These are phyloP conservation scores for Tragelaphus buxtoni DNA, from an alignment of 2,113 vertebrate species.

Conservation along the genomic window DNA sequence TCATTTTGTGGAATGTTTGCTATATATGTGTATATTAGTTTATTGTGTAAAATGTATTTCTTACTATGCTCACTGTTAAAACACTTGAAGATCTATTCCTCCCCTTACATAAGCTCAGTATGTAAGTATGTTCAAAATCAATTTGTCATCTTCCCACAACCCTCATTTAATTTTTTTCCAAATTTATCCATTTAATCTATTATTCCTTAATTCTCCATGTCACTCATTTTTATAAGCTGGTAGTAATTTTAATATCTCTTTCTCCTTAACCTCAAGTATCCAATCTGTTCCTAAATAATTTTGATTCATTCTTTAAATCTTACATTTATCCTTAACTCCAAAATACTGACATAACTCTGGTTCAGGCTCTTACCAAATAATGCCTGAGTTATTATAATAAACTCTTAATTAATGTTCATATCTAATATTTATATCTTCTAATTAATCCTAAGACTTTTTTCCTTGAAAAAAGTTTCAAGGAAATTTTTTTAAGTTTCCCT, in stretches of 20 bases:
- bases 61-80: neutral
- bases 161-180: neutral
- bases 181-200: neutral
- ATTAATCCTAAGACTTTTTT: constrained; percentile 9
- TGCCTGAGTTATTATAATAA: neutral
- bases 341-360: neutral
- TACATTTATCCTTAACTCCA: neutral
- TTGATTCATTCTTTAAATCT: neutral
- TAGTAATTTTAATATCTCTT: neutral
- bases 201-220: neutral
- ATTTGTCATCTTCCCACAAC: neutral
- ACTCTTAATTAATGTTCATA: neutral
- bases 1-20: neutral
- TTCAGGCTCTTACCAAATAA: neutral
- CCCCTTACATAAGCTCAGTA: neutral
- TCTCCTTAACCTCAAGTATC: neutral
- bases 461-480: neutral
- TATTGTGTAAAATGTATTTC: neutral
- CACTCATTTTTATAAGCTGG: neutral
- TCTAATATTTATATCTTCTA: neutral
- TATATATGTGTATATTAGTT: neutral
- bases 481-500: neutral
- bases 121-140: neutral
- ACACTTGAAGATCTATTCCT: neutral
- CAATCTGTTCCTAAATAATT: neutral